Percentiles rank a stretch among this genome's conserved stretches.
Conservation (phyloP, 2,797 vertebrate genomes). For the Characodon lateralis region DNA sequence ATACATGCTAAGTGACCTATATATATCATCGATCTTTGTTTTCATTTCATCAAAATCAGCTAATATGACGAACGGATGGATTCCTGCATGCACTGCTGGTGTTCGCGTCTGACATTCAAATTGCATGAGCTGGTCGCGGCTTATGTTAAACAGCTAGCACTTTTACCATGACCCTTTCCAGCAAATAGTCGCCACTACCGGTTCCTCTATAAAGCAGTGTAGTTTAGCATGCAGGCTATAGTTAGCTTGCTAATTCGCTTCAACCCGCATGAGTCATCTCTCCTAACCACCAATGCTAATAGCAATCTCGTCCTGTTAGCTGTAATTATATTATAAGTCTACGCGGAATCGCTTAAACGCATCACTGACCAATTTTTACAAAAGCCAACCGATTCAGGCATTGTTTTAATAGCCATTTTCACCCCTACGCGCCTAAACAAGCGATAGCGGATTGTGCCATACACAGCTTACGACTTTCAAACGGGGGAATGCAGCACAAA, state of each 20-base stretch:
- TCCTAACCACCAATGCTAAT: conserved; percentile 28
- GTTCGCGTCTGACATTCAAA: conserved; percentile 11
- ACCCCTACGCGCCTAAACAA: conserved; percentile 73
- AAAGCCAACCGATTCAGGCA: not conserved
- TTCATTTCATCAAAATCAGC: not conserved
- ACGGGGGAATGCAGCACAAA: not conserved
- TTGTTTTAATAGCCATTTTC: conserved; percentile 16
- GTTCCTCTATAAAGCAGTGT: conserved; percentile 43
- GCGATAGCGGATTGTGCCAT: conserved; percentile 26
- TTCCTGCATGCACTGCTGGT: conserved; percentile 5
- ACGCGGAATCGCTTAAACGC: not conserved
- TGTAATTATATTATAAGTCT: not conserved
- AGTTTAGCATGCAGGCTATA: conserved; percentile 53
- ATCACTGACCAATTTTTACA: not conserved
- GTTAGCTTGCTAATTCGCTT: conserved; percentile 64
- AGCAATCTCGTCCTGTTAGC: not conserved
- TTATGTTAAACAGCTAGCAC: conserved; percentile 53
- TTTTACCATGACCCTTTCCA: conserved; percentile 56
- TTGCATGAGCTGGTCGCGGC: conserved; percentile 32
- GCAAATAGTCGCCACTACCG: conserved; percentile 63
- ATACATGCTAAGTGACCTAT: conserved; percentile 52
- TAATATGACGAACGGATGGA: not conserved
- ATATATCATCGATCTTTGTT: conserved; percentile 35
- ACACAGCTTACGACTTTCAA: conserved; percentile 33
- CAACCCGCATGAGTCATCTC: conserved; percentile 72